A percentile compares a stretch with the other conserved stretches of the same genome.
Evolutionary conservation across 2,888 invertebrate genomes (phyloP).

Genomic region (Chrysolina oricalcia): DNA sequence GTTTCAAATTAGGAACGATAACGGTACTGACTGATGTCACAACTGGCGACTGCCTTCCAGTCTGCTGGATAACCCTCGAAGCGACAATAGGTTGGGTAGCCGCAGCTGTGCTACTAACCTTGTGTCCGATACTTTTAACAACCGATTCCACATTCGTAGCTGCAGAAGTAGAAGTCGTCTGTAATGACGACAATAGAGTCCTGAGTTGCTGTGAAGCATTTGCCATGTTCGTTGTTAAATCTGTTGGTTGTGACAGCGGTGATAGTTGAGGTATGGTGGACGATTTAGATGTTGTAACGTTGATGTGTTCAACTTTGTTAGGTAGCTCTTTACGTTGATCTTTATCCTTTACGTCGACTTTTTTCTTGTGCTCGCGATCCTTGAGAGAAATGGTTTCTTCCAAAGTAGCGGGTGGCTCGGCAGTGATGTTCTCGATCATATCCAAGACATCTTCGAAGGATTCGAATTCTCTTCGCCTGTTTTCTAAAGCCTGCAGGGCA

Average conservation of each 20-base stretch:
- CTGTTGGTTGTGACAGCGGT: slow-evolving; percentile 82
- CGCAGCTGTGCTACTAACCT: slow-evolving; percentile 62
- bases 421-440: slow-evolving; percentile 79
- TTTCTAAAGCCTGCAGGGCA: slow-evolving; percentile 76
- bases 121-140: slow-evolving; percentile 67
- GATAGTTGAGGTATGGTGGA: slow-evolving; percentile 80
- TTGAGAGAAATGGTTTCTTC: slow-evolving; percentile 60
- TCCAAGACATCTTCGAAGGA: slow-evolving; percentile 81
- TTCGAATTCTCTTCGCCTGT: slow-evolving; percentile 76
- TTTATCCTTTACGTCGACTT: slow-evolving; percentile 53
- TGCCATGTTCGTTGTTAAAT: slow-evolving; percentile 81
- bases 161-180: slow-evolving; percentile 74
- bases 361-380: slow-evolving; percentile 38
- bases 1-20: slow-evolving; percentile 66
- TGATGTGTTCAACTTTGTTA: slow-evolving; percentile 47
- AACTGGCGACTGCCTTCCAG: slow-evolving; percentile 57
- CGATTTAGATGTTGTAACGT: slow-evolving; percentile 57
- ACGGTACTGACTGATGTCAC: slow-evolving; percentile 62
- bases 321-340: slow-evolving; percentile 24
- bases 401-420: slow-evolving; percentile 63
- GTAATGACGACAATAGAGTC: slow-evolving; percentile 79
- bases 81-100: slow-evolving; percentile 61
- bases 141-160: slow-evolving; percentile 72
- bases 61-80: slow-evolving; percentile 64
- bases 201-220: slow-evolving; percentile 82